Conservation (phyloP, 2,797 vertebrate genomes). For the Mastacembelus armatus region DNA sequence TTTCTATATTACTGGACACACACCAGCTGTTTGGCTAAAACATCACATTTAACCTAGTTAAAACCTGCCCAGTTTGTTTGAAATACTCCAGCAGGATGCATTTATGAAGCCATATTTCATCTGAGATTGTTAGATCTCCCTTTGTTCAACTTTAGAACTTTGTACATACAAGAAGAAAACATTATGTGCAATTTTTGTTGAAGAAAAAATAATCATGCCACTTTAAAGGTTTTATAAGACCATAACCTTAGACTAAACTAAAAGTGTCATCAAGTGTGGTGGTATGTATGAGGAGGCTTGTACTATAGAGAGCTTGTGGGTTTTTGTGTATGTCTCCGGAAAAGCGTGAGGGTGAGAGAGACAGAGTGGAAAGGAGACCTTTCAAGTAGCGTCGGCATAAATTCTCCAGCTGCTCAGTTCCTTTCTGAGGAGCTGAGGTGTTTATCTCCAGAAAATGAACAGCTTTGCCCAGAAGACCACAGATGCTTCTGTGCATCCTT, state of each 20-base stretch:
- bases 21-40: no score
- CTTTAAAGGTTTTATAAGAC: slow-evolving; percentile 3
- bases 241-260: neutral
- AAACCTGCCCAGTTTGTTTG: no score
- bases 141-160: neutral
- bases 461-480: slow-evolving; percentile 84
- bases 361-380: slow-evolving; percentile 78
- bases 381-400: slow-evolving; percentile 83
- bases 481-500: slow-evolving; percentile 82
- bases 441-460: slow-evolving; percentile 84
- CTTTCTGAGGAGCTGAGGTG: slow-evolving; percentile 83
- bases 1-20: no score
- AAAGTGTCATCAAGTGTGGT: slow-evolving; percentile 48
- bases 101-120: neutral
- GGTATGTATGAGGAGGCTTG: slow-evolving; percentile 44
- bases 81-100: no score
- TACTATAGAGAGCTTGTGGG: slow-evolving; percentile 34
- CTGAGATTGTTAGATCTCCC: neutral
- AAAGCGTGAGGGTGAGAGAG: slow-evolving; percentile 61
- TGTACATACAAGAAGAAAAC: neutral
- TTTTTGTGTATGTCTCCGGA: slow-evolving; percentile 37
- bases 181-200: neutral
- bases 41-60: no score
- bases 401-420: slow-evolving; percentile 86
- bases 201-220: neutral